Evolutionary conservation across 1,140 invertebrate genomes (phyloP).

Genomic region (Penaeus chinensis): DNA sequence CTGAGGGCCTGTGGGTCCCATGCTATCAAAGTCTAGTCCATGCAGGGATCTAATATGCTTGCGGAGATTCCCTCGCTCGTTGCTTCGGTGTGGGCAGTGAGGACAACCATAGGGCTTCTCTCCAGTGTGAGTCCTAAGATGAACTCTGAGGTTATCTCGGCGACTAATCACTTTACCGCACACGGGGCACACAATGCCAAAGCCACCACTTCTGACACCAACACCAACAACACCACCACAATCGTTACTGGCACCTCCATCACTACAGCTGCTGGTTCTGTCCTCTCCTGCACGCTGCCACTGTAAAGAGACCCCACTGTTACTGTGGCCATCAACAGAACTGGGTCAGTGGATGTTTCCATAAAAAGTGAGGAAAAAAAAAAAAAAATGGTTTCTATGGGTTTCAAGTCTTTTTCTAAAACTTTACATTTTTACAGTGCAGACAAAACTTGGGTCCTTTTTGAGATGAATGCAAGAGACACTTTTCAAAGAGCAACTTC

Average conservation of each 20-base stretch:
- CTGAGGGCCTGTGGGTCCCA: background rate
- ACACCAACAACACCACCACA: constrained; percentile 31
- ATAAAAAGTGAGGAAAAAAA: background rate
- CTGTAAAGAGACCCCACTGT: constrained; percentile 56
- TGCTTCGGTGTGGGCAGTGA: constrained; percentile 54
- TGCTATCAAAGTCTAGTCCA: constrained; percentile 33
- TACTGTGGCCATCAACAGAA: constrained; percentile 42
- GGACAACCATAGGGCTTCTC: constrained; percentile 55
- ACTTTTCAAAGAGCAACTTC: no score
- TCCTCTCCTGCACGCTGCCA: constrained; percentile 42
- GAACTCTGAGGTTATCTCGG: constrained; percentile 64
- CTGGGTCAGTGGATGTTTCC: background rate
- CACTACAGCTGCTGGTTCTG: constrained; percentile 29
- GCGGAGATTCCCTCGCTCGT: constrained; percentile 64
- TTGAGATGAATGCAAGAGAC: no score
- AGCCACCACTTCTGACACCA: constrained; percentile 44
- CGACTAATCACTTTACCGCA: constrained; percentile 65
- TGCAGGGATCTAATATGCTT: constrained; percentile 62
- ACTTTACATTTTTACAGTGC: no score
- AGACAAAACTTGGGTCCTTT: no score
- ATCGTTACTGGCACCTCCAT: constrained; percentile 24
- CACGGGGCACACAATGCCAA: constrained; percentile 52
- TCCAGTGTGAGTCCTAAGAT: constrained; percentile 58
- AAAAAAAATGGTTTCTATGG: background rate
- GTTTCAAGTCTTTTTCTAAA: no score